A percentile compares a stretch with the other conserved stretches of the same genome.
phyloP scores from a whole-genome alignment of 1,140 invertebrate species.

The Tetramorium alpestre region DNA sequence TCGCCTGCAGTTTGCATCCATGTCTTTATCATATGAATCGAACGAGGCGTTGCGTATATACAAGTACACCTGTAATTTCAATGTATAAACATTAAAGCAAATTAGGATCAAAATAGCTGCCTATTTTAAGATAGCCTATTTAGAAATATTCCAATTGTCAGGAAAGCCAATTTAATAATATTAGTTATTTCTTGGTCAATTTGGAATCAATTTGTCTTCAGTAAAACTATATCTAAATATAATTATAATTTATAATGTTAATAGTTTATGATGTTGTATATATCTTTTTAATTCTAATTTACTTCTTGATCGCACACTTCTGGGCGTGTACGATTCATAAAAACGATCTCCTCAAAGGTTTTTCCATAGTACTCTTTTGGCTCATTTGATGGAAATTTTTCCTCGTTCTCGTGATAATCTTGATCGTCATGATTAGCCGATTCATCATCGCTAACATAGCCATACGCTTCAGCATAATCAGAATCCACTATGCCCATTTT shows the following conservation, averaged over 20 bases:
- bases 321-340: slow-evolving; percentile 92
- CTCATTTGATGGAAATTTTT: slow-evolving; percentile 83
- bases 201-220: background rate
- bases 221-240: background rate
- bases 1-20: slow-evolving; percentile 81
- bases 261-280: background rate
- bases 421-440: slow-evolving; percentile 74
- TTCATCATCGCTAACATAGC: slow-evolving; percentile 83
- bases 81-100: background rate
- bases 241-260: background rate
- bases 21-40: slow-evolving; percentile 76
- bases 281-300: slow-evolving; percentile 57
- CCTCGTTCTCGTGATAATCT: slow-evolving; percentile 81
- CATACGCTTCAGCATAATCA: slow-evolving; percentile 80
- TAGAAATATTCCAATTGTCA: background rate
- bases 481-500: slow-evolving; percentile 82
- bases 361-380: slow-evolving; percentile 83
- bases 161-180: background rate
- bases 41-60: slow-evolving; percentile 81
- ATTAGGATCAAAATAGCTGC: background rate
- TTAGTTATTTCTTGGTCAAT: background rate
- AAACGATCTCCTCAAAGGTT: slow-evolving; percentile 86
- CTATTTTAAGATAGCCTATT: background rate
- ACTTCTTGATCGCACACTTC: slow-evolving; percentile 92
- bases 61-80: slow-evolving; percentile 77